phyloP scores from a whole-genome alignment of 2,888 invertebrate species.

The Limenitis camilla region DNA sequence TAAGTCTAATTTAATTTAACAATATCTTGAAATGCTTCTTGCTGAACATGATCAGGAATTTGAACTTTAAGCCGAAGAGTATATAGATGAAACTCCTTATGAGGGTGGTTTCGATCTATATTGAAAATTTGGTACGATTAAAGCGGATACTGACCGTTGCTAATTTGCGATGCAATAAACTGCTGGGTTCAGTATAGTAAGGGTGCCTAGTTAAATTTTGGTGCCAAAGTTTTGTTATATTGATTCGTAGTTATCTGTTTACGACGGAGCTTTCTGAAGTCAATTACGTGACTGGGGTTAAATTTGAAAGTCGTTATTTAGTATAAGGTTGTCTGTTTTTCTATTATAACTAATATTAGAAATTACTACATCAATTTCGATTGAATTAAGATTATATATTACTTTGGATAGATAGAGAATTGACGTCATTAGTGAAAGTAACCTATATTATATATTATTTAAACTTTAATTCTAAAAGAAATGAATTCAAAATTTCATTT shows the following conservation, averaged over 20 bases:
- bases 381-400: no score
- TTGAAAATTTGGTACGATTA: constrained; percentile 45
- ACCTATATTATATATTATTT: no score
- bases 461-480: no score
- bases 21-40: constrained; percentile 1
- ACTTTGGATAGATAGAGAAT: no score
- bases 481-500: no score
- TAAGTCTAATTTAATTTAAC: constrained; percentile 18
- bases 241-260: constrained; percentile 13
- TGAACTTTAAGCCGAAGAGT: not conserved
- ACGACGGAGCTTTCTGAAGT: not conserved
- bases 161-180: constrained; percentile 35
- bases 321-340: no score
- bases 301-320: no score
- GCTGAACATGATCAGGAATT: not conserved
- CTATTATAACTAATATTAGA: no score
- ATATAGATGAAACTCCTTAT: constrained; percentile 15
- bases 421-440: no score
- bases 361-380: no score
- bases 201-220: constrained; percentile 18
- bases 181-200: constrained; percentile 12
- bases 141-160: constrained; percentile 54
- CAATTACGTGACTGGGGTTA: no score
- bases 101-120: constrained; percentile 9
- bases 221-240: constrained; percentile 14